Conservation (phyloP, 2,797 vertebrate genomes). For the Pogoniulus pusillus region DNA sequence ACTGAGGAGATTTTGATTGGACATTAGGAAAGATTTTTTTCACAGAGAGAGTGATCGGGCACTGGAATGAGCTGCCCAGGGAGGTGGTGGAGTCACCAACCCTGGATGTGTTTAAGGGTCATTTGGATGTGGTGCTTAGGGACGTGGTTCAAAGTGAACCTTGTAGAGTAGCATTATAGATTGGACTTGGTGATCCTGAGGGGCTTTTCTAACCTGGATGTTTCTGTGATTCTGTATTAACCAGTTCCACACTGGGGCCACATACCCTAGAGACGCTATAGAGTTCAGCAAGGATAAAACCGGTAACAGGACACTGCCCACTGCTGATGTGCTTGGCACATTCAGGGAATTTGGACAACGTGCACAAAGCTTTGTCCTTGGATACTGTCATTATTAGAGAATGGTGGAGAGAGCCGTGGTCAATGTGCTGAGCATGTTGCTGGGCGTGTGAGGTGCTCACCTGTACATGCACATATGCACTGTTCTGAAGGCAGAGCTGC, state of each 20-base stretch:
- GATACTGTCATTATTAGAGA: neutral
- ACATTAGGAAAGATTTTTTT: no score
- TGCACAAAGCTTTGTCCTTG: neutral
- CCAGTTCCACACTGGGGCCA: neutral
- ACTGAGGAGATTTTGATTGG: no score
- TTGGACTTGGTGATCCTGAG: no score
- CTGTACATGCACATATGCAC: no score
- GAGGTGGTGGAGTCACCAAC: no score
- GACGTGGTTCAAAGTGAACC: no score
- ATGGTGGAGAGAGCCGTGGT: neutral
- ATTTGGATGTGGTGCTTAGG: no score
- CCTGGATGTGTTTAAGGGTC: no score
- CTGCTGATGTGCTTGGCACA: neutral
- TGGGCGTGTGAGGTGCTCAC: neutral
- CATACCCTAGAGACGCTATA: neutral
- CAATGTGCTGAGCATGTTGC: neutral
- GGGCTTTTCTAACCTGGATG: no score
- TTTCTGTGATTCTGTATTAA: neutral
- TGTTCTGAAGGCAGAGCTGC: neutral
- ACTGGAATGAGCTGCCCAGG: no score
- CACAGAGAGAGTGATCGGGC: no score
- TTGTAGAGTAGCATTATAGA: no score
- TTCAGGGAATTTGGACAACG: neutral
- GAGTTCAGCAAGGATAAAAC: neutral
- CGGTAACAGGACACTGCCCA: neutral